phyloP scores from a whole-genome alignment of 2,888 invertebrate genomes.

The Chrysotoxum bicinctum region DNA sequence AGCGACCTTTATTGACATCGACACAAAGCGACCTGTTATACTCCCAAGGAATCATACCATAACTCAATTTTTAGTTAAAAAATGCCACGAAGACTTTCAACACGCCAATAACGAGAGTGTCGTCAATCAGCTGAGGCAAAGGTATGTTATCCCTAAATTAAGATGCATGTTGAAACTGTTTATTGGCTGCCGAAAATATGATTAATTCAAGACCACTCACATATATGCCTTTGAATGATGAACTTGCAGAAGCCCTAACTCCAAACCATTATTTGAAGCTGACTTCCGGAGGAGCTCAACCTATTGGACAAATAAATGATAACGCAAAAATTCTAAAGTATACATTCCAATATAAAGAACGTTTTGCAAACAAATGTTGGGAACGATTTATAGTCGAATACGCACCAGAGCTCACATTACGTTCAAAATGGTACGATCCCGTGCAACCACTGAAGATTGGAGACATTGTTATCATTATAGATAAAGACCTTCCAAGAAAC shows the following conservation, averaged over 20 bases:
- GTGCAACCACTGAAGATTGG: too few species aligned
- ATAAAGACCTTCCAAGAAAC: too few species aligned
- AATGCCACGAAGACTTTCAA: neutral
- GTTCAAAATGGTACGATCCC: too few species aligned
- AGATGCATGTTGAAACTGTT: neutral
- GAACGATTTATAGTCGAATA: neutral
- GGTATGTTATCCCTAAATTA: neutral
- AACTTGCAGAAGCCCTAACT: neutral
- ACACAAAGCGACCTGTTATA: neutral
- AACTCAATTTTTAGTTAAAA: neutral
- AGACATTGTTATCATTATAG: too few species aligned
- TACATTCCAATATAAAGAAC: neutral
- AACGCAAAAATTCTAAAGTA: neutral
- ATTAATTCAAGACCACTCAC: neutral
- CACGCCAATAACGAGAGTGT: neutral
- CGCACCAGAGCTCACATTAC: too few species aligned
- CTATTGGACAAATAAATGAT: neutral
- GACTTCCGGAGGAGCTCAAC: neutral
- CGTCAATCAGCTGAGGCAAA: neutral
- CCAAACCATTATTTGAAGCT: neutral
- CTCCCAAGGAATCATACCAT: neutral
- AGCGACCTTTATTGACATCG: neutral
- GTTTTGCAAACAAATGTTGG: neutral
- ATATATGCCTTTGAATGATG: neutral
- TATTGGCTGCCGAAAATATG: neutral